Evolutionary conservation across 2,888 invertebrate species (phyloP).

Genomic region (Empis livida): DNA sequence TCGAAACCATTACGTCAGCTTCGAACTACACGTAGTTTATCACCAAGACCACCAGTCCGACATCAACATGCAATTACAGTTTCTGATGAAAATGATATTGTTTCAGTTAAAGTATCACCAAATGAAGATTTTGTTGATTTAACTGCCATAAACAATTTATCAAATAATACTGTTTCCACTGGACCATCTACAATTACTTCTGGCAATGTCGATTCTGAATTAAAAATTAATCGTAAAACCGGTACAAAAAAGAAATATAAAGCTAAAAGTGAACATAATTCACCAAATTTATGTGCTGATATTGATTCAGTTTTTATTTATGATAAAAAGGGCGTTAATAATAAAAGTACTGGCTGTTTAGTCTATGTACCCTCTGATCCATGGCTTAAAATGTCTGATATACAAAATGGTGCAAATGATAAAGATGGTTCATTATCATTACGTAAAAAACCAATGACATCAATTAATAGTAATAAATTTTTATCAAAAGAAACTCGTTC

Average conservation of each 20-base stretch:
- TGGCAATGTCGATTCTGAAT: too few species aligned
- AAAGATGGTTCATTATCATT: slow-evolving; percentile 11
- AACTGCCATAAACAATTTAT: slow-evolving; percentile 4
- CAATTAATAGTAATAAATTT: neutral
- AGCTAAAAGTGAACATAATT: slow-evolving; percentile 34
- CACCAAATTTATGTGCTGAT: slow-evolving; percentile 28
- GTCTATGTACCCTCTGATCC: slow-evolving; percentile 31
- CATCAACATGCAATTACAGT: slow-evolving; percentile 23
- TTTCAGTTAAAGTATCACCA: slow-evolving; percentile 21
- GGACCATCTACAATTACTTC: neutral
- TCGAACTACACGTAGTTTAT: slow-evolving; percentile 21
- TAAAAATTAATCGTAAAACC: neutral
- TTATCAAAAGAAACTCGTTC: slow-evolving; percentile 16
- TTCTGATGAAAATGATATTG: slow-evolving; percentile 20
- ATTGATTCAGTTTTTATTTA: slow-evolving; percentile 22
- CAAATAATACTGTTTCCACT: slow-evolving; percentile 1
- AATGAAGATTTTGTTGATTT: slow-evolving; percentile 19
- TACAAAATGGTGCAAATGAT: slow-evolving; percentile 7
- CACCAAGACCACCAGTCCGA: slow-evolving; percentile 22
- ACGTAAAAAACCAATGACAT: slow-evolving; percentile 1
- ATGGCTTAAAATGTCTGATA: slow-evolving; percentile 30
- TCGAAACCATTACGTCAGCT: slow-evolving; percentile 21
- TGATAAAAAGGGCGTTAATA: slow-evolving; percentile 17
- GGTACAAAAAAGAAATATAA: slow-evolving; percentile 19
- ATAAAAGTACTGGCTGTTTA: slow-evolving; percentile 29